Percentiles rank a stretch among this genome's conserved stretches.
These are phyloP conservation scores for Penaeus chinensis DNA, from an alignment of 1,140 invertebrate species.

Conservation along the genomic window DNA sequence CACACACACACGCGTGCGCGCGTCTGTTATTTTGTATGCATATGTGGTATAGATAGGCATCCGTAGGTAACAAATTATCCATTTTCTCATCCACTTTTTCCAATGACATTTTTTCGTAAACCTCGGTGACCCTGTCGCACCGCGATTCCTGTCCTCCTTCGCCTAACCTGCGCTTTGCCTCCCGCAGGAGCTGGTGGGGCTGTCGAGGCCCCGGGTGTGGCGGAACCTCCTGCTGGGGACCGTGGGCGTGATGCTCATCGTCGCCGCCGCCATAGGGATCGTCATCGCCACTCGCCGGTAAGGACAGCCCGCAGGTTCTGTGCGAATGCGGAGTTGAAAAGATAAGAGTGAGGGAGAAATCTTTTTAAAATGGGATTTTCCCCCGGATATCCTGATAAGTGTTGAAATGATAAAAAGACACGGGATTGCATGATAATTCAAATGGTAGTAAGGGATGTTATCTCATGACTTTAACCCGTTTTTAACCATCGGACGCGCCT, in stretches of 20 bases:
- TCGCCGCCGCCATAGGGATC: conserved; percentile 51
- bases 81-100: conserved; percentile 15
- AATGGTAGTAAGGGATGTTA: neutral
- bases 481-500: too few species aligned
- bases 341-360: too few species aligned
- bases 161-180: neutral
- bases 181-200: conserved; percentile 54
- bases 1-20: neutral
- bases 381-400: too few species aligned
- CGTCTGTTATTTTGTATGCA: neutral
- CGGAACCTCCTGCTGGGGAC: conserved; percentile 54
- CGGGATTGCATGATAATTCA: too few species aligned
- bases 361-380: too few species aligned
- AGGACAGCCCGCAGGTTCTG: neutral
- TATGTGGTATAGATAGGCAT: conserved; percentile 25
- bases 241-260: conserved; percentile 57
- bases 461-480: neutral
- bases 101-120: neutral
- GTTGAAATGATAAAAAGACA: too few species aligned
- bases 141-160: neutral
- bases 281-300: conserved; percentile 53
- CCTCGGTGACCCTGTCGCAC: too few species aligned
- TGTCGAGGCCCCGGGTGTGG: conserved; percentile 53
- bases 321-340: too few species aligned
- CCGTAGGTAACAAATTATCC: neutral